Conservation (phyloP, 2,113 vertebrate genomes). For the Spilogale gracilis region DNA sequence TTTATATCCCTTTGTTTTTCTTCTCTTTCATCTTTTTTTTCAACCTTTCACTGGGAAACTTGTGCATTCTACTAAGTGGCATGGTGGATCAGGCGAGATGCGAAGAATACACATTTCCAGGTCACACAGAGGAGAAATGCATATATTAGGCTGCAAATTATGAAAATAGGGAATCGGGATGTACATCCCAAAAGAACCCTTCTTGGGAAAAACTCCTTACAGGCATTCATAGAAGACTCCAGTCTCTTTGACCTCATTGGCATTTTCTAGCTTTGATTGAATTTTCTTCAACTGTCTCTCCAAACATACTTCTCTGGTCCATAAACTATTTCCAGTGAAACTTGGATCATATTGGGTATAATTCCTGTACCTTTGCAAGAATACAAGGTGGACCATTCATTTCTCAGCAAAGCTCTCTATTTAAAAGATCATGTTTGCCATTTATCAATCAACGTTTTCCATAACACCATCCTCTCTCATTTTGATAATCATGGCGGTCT, state of each 20-base stretch:
- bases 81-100: fast-evolving
- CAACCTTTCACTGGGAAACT: background rate
- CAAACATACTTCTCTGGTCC: conserved; percentile 54
- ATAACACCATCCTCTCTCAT: background rate
- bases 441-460: background rate
- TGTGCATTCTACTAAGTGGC: background rate
- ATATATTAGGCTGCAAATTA: background rate
- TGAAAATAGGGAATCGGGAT: background rate
- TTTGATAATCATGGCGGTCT: background rate
- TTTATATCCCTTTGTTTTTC: background rate
- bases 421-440: background rate
- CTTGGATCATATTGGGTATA: conserved; percentile 23
- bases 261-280: conserved; percentile 64
- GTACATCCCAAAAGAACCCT: conserved; percentile 10
- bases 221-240: conserved; percentile 21
- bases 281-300: conserved; percentile 66
- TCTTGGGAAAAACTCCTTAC: background rate
- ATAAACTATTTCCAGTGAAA: conserved; percentile 63
- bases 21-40: background rate
- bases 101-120: too few relatives aligned
- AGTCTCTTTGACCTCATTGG: conserved; percentile 31
- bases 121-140: background rate
- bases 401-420: conserved; percentile 2
- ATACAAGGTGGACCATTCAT: conserved; percentile 14
- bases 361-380: conserved; percentile 56